phyloP scores from a whole-genome alignment of 2,113 vertebrate species.

The Trichechus manatus region DNA sequence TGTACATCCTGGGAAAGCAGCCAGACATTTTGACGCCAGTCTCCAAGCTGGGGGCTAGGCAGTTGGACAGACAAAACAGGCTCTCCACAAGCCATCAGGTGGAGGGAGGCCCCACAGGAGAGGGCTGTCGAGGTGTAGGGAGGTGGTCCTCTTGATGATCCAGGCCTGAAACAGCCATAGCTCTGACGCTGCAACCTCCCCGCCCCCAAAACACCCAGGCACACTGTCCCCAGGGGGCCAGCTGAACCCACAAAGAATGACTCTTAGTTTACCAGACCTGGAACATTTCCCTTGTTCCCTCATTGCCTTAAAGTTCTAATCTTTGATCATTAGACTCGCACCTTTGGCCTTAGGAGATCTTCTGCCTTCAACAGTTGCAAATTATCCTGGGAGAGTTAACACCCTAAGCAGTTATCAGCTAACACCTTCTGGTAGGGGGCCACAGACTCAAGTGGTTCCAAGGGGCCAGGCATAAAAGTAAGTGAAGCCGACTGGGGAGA shows the following conservation, averaged over 20 bases:
- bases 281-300: not conserved
- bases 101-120: not conserved
- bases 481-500: not conserved
- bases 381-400: not conserved
- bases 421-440: not conserved
- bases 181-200: not conserved
- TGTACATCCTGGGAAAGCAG: not conserved
- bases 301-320: not conserved
- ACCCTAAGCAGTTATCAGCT: not conserved
- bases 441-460: not conserved
- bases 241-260: not conserved
- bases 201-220: not conserved
- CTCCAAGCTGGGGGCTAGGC: not conserved
- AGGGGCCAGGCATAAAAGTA: not conserved
- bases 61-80: not conserved
- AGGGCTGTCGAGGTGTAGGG: fast-evolving
- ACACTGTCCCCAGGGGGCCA: not conserved
- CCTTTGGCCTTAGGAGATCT: conserved; percentile 17
- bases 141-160: not conserved
- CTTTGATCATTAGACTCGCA: not conserved
- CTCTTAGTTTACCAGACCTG: not conserved
- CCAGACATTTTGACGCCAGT: not conserved
- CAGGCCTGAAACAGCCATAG: not conserved
- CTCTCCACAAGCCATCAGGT: not conserved
- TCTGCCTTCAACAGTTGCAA: not conserved